phyloP scores from a whole-genome alignment of 2,888 invertebrate species.

The Harmothoe impar region DNA sequence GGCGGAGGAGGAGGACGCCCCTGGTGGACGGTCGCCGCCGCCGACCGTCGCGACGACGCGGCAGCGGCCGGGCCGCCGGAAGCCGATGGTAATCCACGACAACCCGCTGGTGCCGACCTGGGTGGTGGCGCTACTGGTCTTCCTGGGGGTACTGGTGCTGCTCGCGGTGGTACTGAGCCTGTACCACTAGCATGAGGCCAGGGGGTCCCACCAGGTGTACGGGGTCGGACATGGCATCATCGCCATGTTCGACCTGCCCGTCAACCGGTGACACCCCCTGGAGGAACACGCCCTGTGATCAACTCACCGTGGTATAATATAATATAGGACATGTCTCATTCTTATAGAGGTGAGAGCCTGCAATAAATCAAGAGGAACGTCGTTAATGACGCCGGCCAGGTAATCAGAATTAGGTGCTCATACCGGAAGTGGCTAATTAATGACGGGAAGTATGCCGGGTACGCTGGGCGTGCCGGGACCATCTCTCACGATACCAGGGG shows the following conservation, averaged over 20 bases:
- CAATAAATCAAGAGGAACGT: too few relatives aligned
- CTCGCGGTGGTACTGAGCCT: slow-evolving; percentile 35
- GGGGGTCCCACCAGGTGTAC: slow-evolving; percentile 37
- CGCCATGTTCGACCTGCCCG: slow-evolving; percentile 55
- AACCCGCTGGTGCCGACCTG: slow-evolving; percentile 41
- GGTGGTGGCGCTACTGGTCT: slow-evolving; percentile 42
- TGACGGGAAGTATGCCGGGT: too few relatives aligned
- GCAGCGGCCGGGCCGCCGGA: not conserved
- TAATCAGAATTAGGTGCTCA: too few relatives aligned
- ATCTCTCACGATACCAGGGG: too few relatives aligned
- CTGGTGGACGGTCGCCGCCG: too few relatives aligned
- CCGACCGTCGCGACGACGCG: not conserved
- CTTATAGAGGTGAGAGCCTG: too few relatives aligned
- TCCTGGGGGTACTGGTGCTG: slow-evolving; percentile 33
- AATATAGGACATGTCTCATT: too few relatives aligned
- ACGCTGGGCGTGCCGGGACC: too few relatives aligned
- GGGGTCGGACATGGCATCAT: slow-evolving; percentile 55
- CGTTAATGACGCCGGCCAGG: too few relatives aligned
- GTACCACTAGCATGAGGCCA: slow-evolving; percentile 55
- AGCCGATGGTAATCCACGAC: slow-evolving; percentile 41
- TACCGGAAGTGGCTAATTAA: too few relatives aligned
- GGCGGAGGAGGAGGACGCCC: not conserved
- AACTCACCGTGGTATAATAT: too few relatives aligned
- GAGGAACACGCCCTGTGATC: not conserved
- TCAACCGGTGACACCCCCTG: slow-evolving; percentile 43